These are phyloP conservation scores for Meleagris gallopavo DNA, from an alignment of 2,113 vertebrate species.

Conservation along the genomic window DNA sequence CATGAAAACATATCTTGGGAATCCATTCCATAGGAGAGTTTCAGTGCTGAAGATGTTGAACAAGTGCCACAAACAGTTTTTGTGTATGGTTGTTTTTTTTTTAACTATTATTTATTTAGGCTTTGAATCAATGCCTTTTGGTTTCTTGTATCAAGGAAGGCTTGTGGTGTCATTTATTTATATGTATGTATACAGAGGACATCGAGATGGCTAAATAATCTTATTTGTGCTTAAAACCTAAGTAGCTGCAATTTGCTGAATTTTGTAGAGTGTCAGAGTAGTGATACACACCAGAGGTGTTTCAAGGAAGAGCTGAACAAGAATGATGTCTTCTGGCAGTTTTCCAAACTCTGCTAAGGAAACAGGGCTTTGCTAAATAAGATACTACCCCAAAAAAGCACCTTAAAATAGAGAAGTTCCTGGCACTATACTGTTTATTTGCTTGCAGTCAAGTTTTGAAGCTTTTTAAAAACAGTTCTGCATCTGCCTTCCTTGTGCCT, in stretches of 20 bases:
- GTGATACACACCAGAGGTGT: background rate
- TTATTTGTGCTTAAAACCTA: background rate
- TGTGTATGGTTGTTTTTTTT: background rate
- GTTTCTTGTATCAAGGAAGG: slow-evolving; percentile 4
- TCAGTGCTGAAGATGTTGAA: background rate
- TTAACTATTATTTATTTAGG: background rate
- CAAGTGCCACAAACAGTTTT: background rate
- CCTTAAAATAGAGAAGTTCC: background rate
- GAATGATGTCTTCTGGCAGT: background rate
- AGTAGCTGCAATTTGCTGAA: background rate
- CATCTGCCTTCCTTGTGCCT: background rate
- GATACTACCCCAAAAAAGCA: background rate
- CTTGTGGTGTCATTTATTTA: background rate
- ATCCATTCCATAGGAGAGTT: background rate
- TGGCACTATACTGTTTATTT: background rate
- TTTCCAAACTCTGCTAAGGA: background rate
- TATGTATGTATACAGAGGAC: background rate
- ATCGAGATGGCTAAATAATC: background rate
- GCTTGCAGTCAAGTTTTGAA: background rate
- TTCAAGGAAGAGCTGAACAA: background rate
- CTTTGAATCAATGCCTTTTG: slow-evolving; percentile 3
- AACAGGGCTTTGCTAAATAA: background rate
- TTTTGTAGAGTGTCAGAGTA: background rate
- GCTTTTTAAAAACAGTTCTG: slow-evolving; percentile 17
- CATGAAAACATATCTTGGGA: background rate